Evolutionary conservation across 2,797 vertebrate species (phyloP), one percentile per base, ranked within the genome.

Genomic region (Platalea minor): DNA sequence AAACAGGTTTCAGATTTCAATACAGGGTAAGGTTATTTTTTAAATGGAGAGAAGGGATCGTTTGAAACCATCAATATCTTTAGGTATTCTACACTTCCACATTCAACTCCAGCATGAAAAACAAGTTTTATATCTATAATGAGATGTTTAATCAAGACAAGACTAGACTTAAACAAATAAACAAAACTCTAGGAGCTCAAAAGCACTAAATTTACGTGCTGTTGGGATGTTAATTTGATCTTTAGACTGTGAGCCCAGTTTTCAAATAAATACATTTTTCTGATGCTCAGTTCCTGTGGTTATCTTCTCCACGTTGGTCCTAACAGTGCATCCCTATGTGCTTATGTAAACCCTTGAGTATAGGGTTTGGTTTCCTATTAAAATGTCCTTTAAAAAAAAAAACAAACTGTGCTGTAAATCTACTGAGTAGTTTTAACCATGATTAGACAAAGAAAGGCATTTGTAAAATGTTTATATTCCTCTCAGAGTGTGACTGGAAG

Each of bases 21-120:
- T 80, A 74, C 28, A 93, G 90, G 97, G 98, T 98, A 95, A 93
- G 88, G 7, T 59, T 78, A 60, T 69, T 45, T 48, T 68, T 53
- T 61, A 43, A 79, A 20, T 46, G 3, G 31, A 85, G 31, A 54
- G 43, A 72, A 74, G 14, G 7, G 5, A 15, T 43, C 5, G 7
- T 77, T 85, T 11, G 64, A 91, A 93, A 46, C 9, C 16, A 11
- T 56, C 17, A 18, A 1, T 85, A 31, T 80, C 23, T 74, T 23
- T 79, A 43, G 4, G 1, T 67, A 23, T 56, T 69, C 29, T 26
- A 57, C 7, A 8, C 13, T 91, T 89, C 4, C 29, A 12, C n/a
- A 9, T 89, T 92, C 13, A 78, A 61, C 8, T 61, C 29, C 15
- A 88, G 17, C 33, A 51, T 72, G 65, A 33, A 53, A 77, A 60